Evolutionary conservation across 2,888 invertebrate species (phyloP).

Genomic region (Ectemnius continuus): DNA sequence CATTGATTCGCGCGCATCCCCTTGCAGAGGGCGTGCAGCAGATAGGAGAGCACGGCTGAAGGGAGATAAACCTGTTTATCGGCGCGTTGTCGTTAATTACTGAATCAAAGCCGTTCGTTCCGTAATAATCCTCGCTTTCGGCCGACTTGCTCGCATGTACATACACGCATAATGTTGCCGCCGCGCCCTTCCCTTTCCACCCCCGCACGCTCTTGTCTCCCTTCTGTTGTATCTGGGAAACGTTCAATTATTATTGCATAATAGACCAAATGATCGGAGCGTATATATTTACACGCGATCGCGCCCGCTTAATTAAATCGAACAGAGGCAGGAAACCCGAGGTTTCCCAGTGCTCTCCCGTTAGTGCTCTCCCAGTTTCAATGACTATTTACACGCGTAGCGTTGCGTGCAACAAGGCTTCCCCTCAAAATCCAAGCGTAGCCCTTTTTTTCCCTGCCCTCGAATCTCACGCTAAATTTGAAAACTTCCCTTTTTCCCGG

Average conservation of each 20-base stretch:
- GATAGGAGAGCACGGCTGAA: not conserved
- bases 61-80: not conserved
- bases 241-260: constrained; percentile 9
- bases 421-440: no score
- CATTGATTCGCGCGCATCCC: not conserved
- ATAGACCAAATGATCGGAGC: not conserved
- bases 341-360: not conserved
- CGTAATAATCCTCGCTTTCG: constrained; percentile 17
- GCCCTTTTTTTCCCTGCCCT: no score
- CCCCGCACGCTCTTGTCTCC: no score
- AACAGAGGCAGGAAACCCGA: not conserved
- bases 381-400: no score
- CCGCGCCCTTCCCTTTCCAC: not conserved
- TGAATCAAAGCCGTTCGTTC: constrained; percentile 6
- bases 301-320: not conserved
- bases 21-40: no score
- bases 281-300: not conserved
- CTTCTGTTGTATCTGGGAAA: not conserved
- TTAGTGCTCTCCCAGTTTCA: no score
- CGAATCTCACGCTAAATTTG: no score
- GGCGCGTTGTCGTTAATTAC: constrained; percentile 25
- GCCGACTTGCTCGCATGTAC: not conserved
- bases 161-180: not conserved
- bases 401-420: no score
- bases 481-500: no score